Base-by-base conservation (phyloP, 1,140 invertebrate species). In the Brachionus koreanus region DNA sequence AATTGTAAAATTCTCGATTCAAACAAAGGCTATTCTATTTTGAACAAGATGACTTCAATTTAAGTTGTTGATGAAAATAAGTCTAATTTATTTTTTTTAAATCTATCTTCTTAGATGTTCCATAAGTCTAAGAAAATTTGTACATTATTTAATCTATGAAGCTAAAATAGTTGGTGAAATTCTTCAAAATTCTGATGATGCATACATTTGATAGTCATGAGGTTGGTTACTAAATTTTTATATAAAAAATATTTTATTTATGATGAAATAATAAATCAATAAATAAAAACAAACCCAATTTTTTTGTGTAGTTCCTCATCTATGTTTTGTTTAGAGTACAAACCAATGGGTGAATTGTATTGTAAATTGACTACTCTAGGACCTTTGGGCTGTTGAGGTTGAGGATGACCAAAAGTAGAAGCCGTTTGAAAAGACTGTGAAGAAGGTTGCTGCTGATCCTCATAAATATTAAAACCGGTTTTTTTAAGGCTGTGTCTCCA, bases 351-450 rank as follows among this genome's bases (percentile, higher is more conserved):
- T 23, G 84, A 74, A 74, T 85, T 85, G 81, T 85, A 85, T 61
- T 85, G 84, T 19, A 82, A 39, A 37, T 84, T 83, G 19, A 79
- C 92, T 86, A 94, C 91, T 39, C 61, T 65, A 37, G 83, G 42
- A 37, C n/a, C 16, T 82, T 79, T 35, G 65, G 63, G 61, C 83
- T 74, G 57, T 12, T 74, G 37, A 46, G 52, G 25, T 49, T 46
- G 35, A 69, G 69, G 46, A n/a, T 65, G 19, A 46, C 35, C 72
- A 82, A 43, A 43, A 49, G 82, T 12, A 49, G 82, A 10, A 16
- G 9, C 42, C 12, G 52, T 3, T 33, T 35, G n/a, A n/a, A 33
- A 81, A 25, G 52, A 5, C 25, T 81, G 46, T 19, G 49, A 13
- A 35, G 65, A 35, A 49, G 82, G 49, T 49, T 83, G 82, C 16